phyloP scores from a whole-genome alignment of 2,797 vertebrate genomes.

The Champsocephalus gunnari region DNA sequence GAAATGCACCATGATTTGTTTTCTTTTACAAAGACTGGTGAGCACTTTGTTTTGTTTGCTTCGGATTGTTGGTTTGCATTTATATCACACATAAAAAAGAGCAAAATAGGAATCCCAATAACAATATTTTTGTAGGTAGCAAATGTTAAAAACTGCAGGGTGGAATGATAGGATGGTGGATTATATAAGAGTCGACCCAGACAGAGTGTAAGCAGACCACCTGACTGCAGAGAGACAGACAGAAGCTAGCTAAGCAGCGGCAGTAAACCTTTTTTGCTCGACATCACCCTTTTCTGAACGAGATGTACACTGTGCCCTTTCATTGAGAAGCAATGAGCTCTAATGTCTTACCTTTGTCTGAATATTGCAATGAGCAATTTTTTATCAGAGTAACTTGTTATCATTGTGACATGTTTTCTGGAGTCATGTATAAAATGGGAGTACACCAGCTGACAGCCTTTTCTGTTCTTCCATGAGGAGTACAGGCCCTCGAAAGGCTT shows the following conservation, averaged over 20 bases:
- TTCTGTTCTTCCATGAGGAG: slow-evolving; percentile 75
- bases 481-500: slow-evolving; percentile 38
- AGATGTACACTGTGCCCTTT: slow-evolving; percentile 82
- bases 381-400: slow-evolving; percentile 81
- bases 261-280: slow-evolving; percentile 47
- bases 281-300: slow-evolving; percentile 63
- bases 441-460: slow-evolving; percentile 71
- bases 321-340: slow-evolving; percentile 82
- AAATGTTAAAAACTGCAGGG: slow-evolving; percentile 63
- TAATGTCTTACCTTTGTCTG: slow-evolving; percentile 86
- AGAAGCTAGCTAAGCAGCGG: slow-evolving; percentile 43
- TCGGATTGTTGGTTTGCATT: slow-evolving; percentile 74
- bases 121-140: slow-evolving; percentile 81
- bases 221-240: slow-evolving; percentile 43
- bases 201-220: slow-evolving; percentile 28
- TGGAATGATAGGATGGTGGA: slow-evolving; percentile 15
- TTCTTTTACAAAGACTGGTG: slow-evolving; percentile 79
- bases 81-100: slow-evolving; percentile 67
- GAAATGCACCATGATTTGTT: slow-evolving; percentile 82
- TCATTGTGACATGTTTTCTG: slow-evolving; percentile 82
- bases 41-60: slow-evolving; percentile 77
- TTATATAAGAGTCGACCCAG: slow-evolving; percentile 30
- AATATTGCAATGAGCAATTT: slow-evolving; percentile 86
- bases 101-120: slow-evolving; percentile 56
- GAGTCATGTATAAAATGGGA: slow-evolving; percentile 75